phyloP scores from a whole-genome alignment of 2,797 vertebrate genomes.

The Lacerta viridis region DNA sequence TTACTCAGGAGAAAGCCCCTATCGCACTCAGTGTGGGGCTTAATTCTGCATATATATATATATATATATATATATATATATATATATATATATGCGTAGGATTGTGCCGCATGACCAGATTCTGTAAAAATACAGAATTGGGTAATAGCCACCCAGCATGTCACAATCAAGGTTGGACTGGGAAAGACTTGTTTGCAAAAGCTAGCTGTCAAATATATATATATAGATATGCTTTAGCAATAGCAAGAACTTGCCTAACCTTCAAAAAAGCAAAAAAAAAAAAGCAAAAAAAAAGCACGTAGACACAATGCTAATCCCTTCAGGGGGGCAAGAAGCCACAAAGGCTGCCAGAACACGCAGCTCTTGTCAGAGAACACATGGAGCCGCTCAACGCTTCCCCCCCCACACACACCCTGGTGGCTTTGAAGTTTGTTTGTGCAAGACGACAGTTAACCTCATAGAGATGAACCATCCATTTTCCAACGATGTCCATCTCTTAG shows the following conservation, averaged over 20 bases:
- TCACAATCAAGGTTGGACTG: not conserved
- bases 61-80: too few species aligned
- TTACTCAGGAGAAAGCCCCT: too few species aligned
- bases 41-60: not conserved
- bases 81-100: too few species aligned
- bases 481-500: constrained; percentile 34
- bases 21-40: not conserved
- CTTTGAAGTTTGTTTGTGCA: constrained; percentile 64
- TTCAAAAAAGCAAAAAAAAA: constrained; percentile 36
- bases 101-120: not conserved
- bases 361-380: constrained; percentile 30
- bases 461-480: constrained; percentile 3
- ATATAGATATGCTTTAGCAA: not conserved
- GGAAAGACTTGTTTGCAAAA: not conserved
- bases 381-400: not conserved
- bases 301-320: constrained; percentile 59
- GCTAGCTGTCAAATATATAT: not conserved
- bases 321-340: constrained; percentile 30
- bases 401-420: not conserved
- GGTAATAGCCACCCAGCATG: not conserved
- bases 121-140: not conserved
- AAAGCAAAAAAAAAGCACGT: constrained; percentile 54
- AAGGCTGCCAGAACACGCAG: constrained; percentile 33
- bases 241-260: constrained; percentile 30
- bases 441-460: not conserved